Conservation (phyloP, 2,797 vertebrate genomes). For the Triplophysa bombifrons region DNA sequence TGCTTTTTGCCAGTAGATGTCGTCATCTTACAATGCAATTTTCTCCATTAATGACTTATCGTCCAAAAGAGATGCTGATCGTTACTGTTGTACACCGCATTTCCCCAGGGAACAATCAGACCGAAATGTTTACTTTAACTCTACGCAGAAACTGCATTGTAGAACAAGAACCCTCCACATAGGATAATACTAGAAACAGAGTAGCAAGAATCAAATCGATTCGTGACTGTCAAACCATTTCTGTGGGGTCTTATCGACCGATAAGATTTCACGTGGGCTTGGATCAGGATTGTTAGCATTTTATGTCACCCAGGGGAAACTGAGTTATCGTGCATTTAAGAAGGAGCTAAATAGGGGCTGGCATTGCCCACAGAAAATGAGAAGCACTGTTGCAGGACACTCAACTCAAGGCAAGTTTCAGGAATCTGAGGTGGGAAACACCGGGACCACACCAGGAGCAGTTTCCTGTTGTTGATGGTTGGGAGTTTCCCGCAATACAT, state of each 20-base stretch:
- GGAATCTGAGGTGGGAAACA: constrained; percentile 48
- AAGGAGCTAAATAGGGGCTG: not conserved
- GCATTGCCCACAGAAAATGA: not conserved
- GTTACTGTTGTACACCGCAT: no score
- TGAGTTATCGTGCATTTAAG: not conserved
- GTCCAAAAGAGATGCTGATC: not conserved
- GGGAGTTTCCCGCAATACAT: constrained; percentile 76
- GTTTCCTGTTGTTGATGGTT: constrained; percentile 74
- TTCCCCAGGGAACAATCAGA: not conserved
- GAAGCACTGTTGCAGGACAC: not conserved
- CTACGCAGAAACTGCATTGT: no score
- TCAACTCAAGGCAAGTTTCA: constrained; percentile 33
- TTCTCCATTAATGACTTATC: not conserved
- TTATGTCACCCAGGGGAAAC: not conserved
- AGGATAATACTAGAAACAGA: not conserved
- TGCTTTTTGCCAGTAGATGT: constrained; percentile 48
- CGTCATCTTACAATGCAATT: constrained; percentile 20
- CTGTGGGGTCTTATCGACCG: no score
- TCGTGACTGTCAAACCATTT: no score
- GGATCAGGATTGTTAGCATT: not conserved
- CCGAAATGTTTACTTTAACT: not conserved
- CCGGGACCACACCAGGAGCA: constrained; percentile 46
- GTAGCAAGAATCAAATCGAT: not conserved
- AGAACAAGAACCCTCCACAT: no score
- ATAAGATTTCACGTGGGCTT: not conserved